Percentiles rank a stretch among this genome's conserved stretches.
Conservation (phyloP, 2,888 invertebrate genomes). For the Apotomis capreana region DNA sequence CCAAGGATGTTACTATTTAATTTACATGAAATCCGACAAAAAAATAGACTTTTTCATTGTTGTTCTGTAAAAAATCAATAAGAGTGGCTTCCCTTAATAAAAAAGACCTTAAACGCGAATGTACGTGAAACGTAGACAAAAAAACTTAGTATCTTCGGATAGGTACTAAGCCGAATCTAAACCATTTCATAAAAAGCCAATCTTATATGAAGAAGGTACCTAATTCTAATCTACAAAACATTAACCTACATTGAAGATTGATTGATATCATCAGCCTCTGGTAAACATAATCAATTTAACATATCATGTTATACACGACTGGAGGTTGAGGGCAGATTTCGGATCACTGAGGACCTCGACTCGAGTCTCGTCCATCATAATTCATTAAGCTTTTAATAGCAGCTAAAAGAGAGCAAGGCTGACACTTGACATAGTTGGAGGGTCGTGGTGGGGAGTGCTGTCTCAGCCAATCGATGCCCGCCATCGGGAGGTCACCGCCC, state of each 20-base stretch:
- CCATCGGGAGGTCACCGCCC: constrained; percentile 68
- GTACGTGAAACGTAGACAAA: too few relatives aligned
- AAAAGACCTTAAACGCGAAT: too few relatives aligned
- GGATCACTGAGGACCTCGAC: constrained; percentile 51
- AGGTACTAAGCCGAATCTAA: too few relatives aligned
- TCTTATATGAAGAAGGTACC: background rate
- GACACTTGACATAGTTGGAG: constrained; percentile 78
- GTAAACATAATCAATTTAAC: constrained; percentile 15
- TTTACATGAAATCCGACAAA: too few relatives aligned
- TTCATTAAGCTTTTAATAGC: constrained; percentile 81
- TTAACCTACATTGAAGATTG: constrained; percentile 36
- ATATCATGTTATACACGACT: constrained; percentile 10
- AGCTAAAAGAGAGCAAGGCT: constrained; percentile 79
- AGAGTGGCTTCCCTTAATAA: too few relatives aligned
- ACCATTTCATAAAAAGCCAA: background rate
- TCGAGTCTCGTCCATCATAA: constrained; percentile 69
- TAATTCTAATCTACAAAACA: constrained; percentile 27
- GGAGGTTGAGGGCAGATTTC: constrained; percentile 43
- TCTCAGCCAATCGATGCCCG: constrained; percentile 78
- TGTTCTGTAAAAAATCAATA: too few relatives aligned
- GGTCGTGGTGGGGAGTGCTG: constrained; percentile 72
- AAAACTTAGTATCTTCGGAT: too few relatives aligned
- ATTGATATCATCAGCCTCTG: constrained; percentile 30
- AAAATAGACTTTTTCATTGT: too few relatives aligned
- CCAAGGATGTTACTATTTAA: too few relatives aligned